Percentiles rank a stretch among this genome's conserved stretches.
These are phyloP conservation scores for Drosophila biarmipes DNA, from an alignment of 1,140 invertebrate species.

Conservation along the genomic window DNA sequence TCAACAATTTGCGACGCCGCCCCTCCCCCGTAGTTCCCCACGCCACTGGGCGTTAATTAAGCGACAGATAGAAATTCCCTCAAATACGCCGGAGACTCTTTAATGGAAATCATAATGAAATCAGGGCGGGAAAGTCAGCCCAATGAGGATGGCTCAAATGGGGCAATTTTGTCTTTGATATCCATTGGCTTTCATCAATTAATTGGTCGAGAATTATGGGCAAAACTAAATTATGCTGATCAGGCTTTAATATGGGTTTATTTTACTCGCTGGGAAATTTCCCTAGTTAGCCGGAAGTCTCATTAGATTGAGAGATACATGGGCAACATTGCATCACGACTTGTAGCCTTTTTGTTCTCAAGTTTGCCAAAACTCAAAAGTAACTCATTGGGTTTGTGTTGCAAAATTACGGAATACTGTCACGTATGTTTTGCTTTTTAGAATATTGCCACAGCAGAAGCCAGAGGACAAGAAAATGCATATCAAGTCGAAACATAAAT, in stretches of 20 bases:
- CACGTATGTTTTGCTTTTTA: slow-evolving; percentile 80
- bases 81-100: slow-evolving; percentile 65
- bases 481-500: slow-evolving; percentile 81
- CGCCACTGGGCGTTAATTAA: slow-evolving; percentile 58
- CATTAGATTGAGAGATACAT: slow-evolving; percentile 58
- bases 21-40: neutral
- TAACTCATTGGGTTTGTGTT: slow-evolving; percentile 60
- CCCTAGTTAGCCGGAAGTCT: slow-evolving; percentile 23
- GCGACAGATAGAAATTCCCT: slow-evolving; percentile 71
- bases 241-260: neutral
- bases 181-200: slow-evolving; percentile 35
- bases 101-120: slow-evolving; percentile 65
- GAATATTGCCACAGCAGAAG: slow-evolving; percentile 62
- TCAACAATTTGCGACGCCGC: slow-evolving; percentile 62
- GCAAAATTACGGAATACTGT: slow-evolving; percentile 77
- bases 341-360: neutral
- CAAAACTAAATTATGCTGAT: slow-evolving; percentile 15
- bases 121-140: slow-evolving; percentile 45
- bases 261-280: neutral
- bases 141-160: slow-evolving; percentile 29
- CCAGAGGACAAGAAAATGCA: slow-evolving; percentile 57
- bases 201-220: slow-evolving; percentile 21
- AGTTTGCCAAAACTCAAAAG: slow-evolving; percentile 21
- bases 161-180: slow-evolving; percentile 34
- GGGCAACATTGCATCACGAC: slow-evolving; percentile 15